Evolutionary conservation across 2,888 invertebrate genomes (phyloP).

Genomic region (Drosophila multiciliata): DNA sequence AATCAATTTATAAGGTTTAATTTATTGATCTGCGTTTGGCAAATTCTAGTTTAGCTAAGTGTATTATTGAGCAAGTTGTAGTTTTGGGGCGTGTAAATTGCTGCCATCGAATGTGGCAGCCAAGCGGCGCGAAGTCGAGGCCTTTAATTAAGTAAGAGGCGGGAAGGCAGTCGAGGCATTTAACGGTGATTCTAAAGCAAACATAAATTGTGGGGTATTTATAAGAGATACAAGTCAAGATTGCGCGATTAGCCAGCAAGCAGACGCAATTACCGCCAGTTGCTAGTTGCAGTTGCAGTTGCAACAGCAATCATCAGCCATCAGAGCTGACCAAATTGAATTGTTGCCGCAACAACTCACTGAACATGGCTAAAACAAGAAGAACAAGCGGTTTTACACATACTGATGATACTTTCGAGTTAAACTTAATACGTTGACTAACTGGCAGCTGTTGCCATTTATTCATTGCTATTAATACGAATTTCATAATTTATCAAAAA

Average conservation of each 20-base stretch:
- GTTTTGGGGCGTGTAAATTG: constrained; percentile 62
- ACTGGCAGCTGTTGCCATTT: constrained; percentile 28
- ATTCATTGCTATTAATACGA: constrained; percentile 51
- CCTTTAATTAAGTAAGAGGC: constrained; percentile 47
- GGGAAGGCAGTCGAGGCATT: constrained; percentile 36
- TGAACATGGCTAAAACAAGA: constrained; percentile 14
- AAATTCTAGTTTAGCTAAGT: constrained; percentile 13
- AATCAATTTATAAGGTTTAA: neutral
- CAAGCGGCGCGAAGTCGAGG: constrained; percentile 27
- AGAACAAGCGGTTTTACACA: constrained; percentile 20
- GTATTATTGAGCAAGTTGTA: constrained; percentile 58
- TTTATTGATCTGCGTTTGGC: neutral
- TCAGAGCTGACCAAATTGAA: constrained; percentile 67
- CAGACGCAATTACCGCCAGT: constrained; percentile 44
- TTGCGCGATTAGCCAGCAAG: constrained; percentile 61
- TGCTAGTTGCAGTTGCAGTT: constrained; percentile 6
- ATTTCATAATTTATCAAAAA: constrained; percentile 51
- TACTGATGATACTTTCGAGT: constrained; percentile 29
- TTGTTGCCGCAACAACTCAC: constrained; percentile 58
- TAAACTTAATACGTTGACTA: constrained; percentile 15
- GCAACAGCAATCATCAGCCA: constrained; percentile 31
- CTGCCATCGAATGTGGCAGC: constrained; percentile 47
- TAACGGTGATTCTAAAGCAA: constrained; percentile 71
- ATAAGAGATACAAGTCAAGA: constrained; percentile 71
- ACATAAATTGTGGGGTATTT: constrained; percentile 76